A percentile compares a stretch with the other conserved stretches of the same genome.
phyloP scores from a whole-genome alignment of 2,888 invertebrate species.

The Marronus borbonicus region DNA sequence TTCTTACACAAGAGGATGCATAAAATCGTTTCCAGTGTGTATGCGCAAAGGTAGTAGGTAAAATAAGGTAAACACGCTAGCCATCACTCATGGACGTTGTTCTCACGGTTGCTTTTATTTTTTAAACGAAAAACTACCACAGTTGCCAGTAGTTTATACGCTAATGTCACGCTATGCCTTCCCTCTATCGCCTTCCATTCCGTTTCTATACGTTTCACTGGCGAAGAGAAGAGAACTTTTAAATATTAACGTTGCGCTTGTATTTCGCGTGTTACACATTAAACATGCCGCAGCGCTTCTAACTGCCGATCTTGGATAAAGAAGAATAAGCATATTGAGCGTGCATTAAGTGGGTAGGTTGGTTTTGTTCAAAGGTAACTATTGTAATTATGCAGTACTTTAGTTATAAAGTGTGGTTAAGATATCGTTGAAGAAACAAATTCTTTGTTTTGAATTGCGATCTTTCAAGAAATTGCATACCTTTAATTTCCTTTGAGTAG shows the following conservation, averaged over 20 bases:
- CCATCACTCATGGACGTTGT: conserved; percentile 44
- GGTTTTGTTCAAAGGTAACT: too few species aligned
- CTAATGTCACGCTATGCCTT: conserved; percentile 43
- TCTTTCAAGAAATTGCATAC: too few species aligned
- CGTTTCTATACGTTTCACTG: background rate
- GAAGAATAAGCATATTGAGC: too few species aligned
- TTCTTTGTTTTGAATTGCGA: too few species aligned
- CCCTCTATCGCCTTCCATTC: conserved; percentile 28
- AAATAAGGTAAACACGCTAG: conserved; percentile 41
- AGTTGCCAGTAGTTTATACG: conserved; percentile 43
- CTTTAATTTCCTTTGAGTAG: too few species aligned
- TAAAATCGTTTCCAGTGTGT: background rate
- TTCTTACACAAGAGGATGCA: background rate
- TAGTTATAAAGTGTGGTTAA: too few species aligned
- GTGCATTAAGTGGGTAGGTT: too few species aligned
- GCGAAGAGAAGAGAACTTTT: conserved; percentile 1
- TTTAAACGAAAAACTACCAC: conserved; percentile 44
- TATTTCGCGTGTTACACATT: conserved; percentile 40
- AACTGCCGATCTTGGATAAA: too few species aligned
- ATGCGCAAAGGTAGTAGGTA: background rate
- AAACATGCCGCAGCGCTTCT: background rate
- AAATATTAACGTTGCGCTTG: conserved; percentile 12
- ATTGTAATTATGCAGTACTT: too few species aligned
- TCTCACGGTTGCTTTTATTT: conserved; percentile 46
- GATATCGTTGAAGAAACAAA: too few species aligned